Conservation (phyloP, 2,113 vertebrate genomes). For the Gallinago paraguaiae region DNA sequence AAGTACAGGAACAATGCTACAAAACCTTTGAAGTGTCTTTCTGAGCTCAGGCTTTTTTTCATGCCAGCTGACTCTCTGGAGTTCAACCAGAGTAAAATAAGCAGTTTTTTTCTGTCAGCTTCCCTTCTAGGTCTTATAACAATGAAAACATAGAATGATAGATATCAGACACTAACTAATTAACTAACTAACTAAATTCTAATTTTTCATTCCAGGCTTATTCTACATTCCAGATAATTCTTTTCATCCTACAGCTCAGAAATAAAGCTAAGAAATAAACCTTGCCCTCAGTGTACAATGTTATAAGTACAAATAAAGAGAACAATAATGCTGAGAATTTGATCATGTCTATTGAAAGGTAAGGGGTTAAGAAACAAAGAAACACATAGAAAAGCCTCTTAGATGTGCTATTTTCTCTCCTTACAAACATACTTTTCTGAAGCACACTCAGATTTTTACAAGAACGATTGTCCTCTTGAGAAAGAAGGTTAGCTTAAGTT, state of each 20-base stretch:
- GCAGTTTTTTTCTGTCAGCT: neutral
- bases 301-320: neutral
- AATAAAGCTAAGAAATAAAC: neutral
- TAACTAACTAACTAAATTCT: neutral
- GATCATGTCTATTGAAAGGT: neutral
- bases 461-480: neutral
- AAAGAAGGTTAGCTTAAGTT: neutral
- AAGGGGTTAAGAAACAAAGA: neutral
- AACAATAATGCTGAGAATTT: neutral
- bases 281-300: neutral
- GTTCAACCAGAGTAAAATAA: neutral
- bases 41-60: neutral
- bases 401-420: neutral
- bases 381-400: neutral
- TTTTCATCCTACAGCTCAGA: neutral
- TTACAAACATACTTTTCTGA: neutral
- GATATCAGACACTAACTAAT: neutral
- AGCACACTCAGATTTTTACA: neutral
- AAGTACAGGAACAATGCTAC: neutral
- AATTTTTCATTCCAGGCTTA: neutral
- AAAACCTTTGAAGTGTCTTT: neutral
- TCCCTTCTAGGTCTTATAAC: neutral
- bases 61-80: neutral
- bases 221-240: neutral
- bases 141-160: neutral